Evolutionary conservation across 1,140 invertebrate species (phyloP).

Genomic region (Bombus superbus): DNA sequence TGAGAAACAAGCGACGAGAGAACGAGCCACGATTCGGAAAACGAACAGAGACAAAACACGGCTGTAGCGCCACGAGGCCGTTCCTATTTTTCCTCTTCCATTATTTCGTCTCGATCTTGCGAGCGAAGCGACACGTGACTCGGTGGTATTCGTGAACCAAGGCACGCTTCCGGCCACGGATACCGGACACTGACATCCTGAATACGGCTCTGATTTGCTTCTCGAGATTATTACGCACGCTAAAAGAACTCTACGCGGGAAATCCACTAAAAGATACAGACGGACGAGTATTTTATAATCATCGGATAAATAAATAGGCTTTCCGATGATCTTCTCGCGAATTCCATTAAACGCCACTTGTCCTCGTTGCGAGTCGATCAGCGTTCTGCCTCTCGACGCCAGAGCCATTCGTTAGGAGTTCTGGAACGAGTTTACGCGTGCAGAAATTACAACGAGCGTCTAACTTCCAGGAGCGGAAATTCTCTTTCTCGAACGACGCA

Average conservation of each 20-base stretch:
- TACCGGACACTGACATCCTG: conserved; percentile 65
- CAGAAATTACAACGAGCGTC: conserved; percentile 14
- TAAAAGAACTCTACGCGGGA: neutral
- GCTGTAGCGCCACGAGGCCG: neutral
- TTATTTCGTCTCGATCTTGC: neutral
- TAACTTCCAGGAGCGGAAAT: neutral
- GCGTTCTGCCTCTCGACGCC: neutral
- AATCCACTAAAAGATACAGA: neutral
- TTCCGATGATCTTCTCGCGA: neutral
- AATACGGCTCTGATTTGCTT: conserved; percentile 37
- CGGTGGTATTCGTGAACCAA: conserved; percentile 49
- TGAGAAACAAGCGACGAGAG: conserved; percentile 3
- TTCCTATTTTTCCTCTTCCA: neutral
- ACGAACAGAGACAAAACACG: neutral
- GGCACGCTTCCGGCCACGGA: conserved; percentile 58
- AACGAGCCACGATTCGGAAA: neutral
- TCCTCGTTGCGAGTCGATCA: neutral
- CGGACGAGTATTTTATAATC: no score
- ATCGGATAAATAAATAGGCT: no score
- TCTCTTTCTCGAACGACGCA: neutral
- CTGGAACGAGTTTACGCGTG: neutral
- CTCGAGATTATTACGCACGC: conserved; percentile 40
- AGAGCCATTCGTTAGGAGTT: conserved; percentile 23
- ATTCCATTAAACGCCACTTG: neutral
- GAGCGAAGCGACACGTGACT: conserved; percentile 7